Evolutionary conservation across 1,140 invertebrate species (phyloP), one percentile per base, ranked within the genome.

Genomic region (Megathymus violae): DNA sequence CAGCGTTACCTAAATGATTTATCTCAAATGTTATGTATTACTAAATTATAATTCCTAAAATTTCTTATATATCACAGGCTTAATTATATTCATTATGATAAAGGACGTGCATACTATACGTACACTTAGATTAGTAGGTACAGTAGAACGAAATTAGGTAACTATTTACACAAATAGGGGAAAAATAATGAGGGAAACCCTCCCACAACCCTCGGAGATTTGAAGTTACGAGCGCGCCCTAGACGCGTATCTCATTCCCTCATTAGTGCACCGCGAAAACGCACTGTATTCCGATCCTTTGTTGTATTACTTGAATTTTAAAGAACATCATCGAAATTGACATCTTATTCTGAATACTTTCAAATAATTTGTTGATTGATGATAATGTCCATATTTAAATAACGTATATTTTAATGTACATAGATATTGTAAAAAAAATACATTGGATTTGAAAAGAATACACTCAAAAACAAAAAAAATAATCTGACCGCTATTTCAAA

Each of bases 141-240:
- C 62, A 80, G 71, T 80, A 66, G 71, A 86, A 82, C 65, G 73
- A 87, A 87, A 88, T 90, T 83, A 85, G 82, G 82, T 89, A 88
- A 90, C 88, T 90, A 90, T 90, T 89, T 89, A 90, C 88, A 90
- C 80, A 82, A 88, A 89, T 80, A 85, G 85, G 85, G 85, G 80
- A 81, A 89, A 88, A 89, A 90, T 88, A 90, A 89, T 88, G 86
- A 87, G 86, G 84, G 71, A 71, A 81, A 84, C 85, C 83, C 80
- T 86, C 83, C 81, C 86, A 90, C 85, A 89, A 89, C 86, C 88
- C 86, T 88, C 81, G 77, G 85, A 91, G 85, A 91, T 87, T 89
- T 82, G 71, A 85, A 85, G 86, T 86, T 86, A 85, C 82, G 69
- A 71, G 69, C 71, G 72, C 75, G 64, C 60, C 70, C 68, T n/a